Conservation (phyloP, 1,140 invertebrate species). For the Octopus sinensis region DNA sequence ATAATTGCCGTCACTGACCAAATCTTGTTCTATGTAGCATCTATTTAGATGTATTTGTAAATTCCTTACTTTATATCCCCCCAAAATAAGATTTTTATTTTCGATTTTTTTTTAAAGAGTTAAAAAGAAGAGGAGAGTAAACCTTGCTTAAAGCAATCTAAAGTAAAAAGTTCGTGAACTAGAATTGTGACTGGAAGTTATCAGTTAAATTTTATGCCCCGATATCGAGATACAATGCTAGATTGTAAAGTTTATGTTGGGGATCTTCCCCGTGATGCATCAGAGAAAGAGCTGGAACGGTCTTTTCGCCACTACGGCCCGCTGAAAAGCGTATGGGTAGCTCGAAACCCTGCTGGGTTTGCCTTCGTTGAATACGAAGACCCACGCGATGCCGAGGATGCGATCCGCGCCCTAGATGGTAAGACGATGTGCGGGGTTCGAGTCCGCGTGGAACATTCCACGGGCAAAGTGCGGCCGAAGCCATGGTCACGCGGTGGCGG, state of each 20-base stretch:
- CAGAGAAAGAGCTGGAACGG: constrained; percentile 63
- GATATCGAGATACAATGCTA: too few relatives aligned
- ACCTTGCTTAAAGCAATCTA: too few relatives aligned
- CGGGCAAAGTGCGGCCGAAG: constrained; percentile 67
- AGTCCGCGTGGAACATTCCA: constrained; percentile 88
- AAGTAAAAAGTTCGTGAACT: too few relatives aligned
- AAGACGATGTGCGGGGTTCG: constrained; percentile 82
- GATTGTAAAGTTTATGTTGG: constrained; percentile 97
- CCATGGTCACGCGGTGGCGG: constrained; percentile 43
- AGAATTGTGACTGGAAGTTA: too few relatives aligned
- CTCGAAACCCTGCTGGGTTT: constrained; percentile 78
- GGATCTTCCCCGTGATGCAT: constrained; percentile 67
- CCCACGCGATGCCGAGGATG: constrained; percentile 76
- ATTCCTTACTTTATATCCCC: too few relatives aligned
- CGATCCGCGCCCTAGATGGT: constrained; percentile 48
- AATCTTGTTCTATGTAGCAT: too few relatives aligned
- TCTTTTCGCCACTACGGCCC: constrained; percentile 93
- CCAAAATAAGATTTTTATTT: too few relatives aligned
- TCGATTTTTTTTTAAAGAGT: too few relatives aligned
- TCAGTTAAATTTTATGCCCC: too few relatives aligned
- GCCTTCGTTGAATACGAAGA: constrained; percentile 97
- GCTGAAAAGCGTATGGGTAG: constrained; percentile 90
- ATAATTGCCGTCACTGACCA: too few relatives aligned
- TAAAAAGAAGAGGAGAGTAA: too few relatives aligned
- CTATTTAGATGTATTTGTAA: too few relatives aligned